Evolutionary conservation across 2,113 vertebrate genomes (phyloP), one percentile per base, ranked within the genome.

Genomic region (Antechinus stuartii): DNA sequence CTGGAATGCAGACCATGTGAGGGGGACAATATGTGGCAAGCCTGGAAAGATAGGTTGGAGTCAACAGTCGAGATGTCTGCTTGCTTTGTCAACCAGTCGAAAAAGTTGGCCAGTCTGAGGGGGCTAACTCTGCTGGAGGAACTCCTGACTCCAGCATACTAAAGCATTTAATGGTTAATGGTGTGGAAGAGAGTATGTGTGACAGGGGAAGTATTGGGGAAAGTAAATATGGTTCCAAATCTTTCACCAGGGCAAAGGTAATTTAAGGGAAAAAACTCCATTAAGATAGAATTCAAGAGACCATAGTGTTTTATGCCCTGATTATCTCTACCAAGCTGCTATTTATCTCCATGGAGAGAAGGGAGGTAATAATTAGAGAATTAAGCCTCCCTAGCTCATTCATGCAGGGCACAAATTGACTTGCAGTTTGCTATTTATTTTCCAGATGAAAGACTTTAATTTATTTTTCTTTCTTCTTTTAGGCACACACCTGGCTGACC

Each of bases 381-480:
- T 98, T 98, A 98, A 98, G 95, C 95, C 96, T 98, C 96, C 93
- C 97, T 98, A 96, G 96, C 93, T 98, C 97, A 97, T 91, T 97
- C 97, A 97, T 97, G 98, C 98, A 97, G 97, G 97, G 93, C 96
- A 97, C 90, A 96, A 30, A 95, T 97, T 98, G 97, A 97, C 96
- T 97, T 98, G 97, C 97, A 95, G 98, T 96, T 98, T 98, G 96
- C 94, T 97, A 97, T 98, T 98, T 98, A 98, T 98, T 98, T 98
- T 98, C 97, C 98, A 98, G 98, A 96, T 98, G 98, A 98, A 97
- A 91, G 96, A 98, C 93, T 98, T 98, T 98, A 98, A 98, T 98
- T 98, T 98, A 98, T 97, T 98, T 98, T 97, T 68, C 97, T 97
- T 98, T 98, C 96, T 97, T 97, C 96, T 95, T 89, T 94, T 89